Percentiles rank a stretch among this genome's conserved stretches.
phyloP scores from a whole-genome alignment of 2,888 invertebrate species.

The Drosophila niveifrons region DNA sequence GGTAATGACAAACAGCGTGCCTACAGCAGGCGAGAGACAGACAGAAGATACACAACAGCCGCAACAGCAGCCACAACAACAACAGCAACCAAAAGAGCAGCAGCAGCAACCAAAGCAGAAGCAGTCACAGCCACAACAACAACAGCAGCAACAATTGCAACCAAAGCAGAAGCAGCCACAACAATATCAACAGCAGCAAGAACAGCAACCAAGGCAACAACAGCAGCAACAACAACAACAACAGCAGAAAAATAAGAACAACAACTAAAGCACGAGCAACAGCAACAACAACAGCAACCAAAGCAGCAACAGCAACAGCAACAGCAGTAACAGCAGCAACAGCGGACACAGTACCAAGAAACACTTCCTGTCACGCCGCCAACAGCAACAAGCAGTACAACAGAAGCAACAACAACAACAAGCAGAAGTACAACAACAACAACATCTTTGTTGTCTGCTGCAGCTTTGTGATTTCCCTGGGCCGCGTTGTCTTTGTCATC shows the following conservation, averaged over 20 bases:
- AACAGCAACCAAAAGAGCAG: not conserved
- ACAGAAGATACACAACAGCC: slow-evolving; percentile 1
- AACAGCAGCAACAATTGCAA: too few species aligned
- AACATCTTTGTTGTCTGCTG: slow-evolving; percentile 28
- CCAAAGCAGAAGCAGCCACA: too few species aligned
- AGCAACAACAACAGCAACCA: too few species aligned
- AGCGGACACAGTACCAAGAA: slow-evolving; percentile 45
- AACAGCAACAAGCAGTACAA: slow-evolving; percentile 16
- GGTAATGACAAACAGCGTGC: slow-evolving; percentile 66
- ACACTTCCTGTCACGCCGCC: slow-evolving; percentile 68
- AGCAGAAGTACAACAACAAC: slow-evolving; percentile 27
- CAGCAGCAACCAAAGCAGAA: not conserved
- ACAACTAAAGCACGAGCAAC: too few species aligned
- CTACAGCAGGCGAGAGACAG: slow-evolving; percentile 25
- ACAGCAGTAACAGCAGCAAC: not conserved
- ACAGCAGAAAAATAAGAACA: too few species aligned
- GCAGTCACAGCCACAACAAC: too few species aligned
- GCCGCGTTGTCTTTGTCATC: slow-evolving; percentile 66
- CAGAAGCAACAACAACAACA: slow-evolving; percentile 14
- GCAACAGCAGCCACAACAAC: not conserved
- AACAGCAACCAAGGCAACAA: too few species aligned
- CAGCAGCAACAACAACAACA: too few species aligned
- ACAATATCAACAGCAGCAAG: too few species aligned
- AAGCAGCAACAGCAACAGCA: not conserved
- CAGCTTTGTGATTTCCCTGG: slow-evolving; percentile 40